Base-by-base conservation (phyloP, 1,140 invertebrate species). In the Drosophila pruinosa region DNA sequence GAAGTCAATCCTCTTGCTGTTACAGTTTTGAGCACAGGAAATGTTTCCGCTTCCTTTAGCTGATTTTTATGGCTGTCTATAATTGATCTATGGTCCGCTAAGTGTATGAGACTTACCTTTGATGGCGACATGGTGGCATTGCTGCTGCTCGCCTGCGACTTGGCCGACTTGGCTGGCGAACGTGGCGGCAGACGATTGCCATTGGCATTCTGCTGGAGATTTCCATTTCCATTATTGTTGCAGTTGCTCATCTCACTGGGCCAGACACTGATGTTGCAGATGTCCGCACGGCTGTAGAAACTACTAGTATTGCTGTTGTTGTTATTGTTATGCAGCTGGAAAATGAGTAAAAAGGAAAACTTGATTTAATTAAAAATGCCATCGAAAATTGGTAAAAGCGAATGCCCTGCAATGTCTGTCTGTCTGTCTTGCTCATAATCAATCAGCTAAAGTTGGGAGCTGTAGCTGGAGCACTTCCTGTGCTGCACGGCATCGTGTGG, bases 101-200 rank as follows among this genome's bases (percentile, higher is more conserved):
- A 2, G 31, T 28, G 4, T 2, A 17, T 3, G 0, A 2, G 17
- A 75, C 81, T 83, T 72, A 90, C 88, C 82, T 90, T 90, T 8
- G 52, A 54, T 58, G 86, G 88, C 28, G 88, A 89, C 78, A 89
- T 78, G 10, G 86, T 89, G 12, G 86, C 82, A 59, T 86, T 88
- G 78, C 82, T 86, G 72, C 78, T 86, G 75, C 75, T 88, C 17
- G 74, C 82, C 34, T 73, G 88, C 4, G 88, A 89, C 6, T 72
- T 82, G 31, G 53, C 10, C 26, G 83, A 89, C 34, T 83, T 89
- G 36, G 88, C 88, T 21, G 88, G 79, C 2, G 88, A 88, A 15
- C 88, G 71, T 14, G 88, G 88, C 1, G 88, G 88, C 74, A 90
- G 69, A 47, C 78, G 79, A 45, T 65, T 73, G 24, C 67, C 43